Conservation (phyloP, 2,113 vertebrate genomes). For the Trematocara unimaculatum region DNA sequence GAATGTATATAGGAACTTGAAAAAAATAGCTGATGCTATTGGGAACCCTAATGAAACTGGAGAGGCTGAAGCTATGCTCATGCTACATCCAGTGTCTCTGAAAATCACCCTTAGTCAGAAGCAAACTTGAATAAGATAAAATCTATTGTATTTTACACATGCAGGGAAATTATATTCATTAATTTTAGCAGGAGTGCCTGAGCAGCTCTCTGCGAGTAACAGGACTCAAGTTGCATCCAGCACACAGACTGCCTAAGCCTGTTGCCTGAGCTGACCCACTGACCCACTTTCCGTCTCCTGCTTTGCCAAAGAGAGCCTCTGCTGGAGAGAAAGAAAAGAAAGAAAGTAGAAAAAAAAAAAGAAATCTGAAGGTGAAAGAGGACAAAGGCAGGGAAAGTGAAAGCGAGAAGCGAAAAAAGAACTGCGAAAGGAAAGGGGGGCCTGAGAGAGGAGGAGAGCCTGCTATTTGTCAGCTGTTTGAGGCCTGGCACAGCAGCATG, state of each 20-base stretch:
- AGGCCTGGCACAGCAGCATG: slow-evolving; percentile 30
- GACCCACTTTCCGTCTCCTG: slow-evolving; percentile 66
- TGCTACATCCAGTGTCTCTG: neutral
- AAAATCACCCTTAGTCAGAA: neutral
- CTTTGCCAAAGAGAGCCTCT: slow-evolving; percentile 44
- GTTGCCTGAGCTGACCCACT: slow-evolving; percentile 66
- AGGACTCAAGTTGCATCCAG: slow-evolving; percentile 42
- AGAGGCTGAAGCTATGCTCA: neutral
- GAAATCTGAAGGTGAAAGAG: neutral
- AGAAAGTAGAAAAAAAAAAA: neutral
- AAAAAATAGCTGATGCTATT: neutral
- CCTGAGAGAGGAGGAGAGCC: neutral
- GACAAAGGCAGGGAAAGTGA: slow-evolving; percentile 18
- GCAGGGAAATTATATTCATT: slow-evolving; percentile 4
- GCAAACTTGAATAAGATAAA: neutral
- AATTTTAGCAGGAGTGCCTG: neutral
- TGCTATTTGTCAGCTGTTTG: slow-evolving; percentile 43
- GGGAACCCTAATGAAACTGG: neutral
- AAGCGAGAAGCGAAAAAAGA: neutral
- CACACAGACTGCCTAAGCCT: slow-evolving; percentile 40
- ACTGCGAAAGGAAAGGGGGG: neutral
- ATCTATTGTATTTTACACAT: neutral
- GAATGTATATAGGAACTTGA: neutral
- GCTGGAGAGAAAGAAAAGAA: slow-evolving; percentile 13
- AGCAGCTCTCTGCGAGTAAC: slow-evolving; percentile 16